Evolutionary conservation across 1,140 invertebrate genomes (phyloP).

Genomic region (Octopus bimaculoides): DNA sequence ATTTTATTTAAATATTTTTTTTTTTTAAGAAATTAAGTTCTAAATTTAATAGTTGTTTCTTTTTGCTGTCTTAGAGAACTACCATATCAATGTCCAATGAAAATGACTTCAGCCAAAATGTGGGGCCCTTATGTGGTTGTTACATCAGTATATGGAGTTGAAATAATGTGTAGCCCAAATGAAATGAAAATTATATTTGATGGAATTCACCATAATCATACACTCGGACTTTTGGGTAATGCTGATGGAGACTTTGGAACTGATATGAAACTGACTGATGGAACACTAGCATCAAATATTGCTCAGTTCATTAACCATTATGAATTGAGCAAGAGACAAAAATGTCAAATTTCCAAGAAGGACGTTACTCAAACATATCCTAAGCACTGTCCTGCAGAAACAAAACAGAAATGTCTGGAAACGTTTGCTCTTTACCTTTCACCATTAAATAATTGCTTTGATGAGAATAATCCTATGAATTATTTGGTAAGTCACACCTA

Average conservation of each 20-base stretch:
- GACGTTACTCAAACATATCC: too few relatives aligned
- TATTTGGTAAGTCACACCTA: too few relatives aligned
- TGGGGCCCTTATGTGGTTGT: background rate
- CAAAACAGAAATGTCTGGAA: background rate
- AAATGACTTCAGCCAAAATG: background rate
- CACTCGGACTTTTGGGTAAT: background rate
- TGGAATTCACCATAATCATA: background rate
- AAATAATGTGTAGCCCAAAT: background rate
- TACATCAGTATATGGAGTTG: background rate
- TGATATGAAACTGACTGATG: background rate
- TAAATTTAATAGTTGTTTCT: background rate
- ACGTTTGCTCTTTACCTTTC: background rate
- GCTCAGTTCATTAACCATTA: background rate
- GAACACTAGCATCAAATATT: background rate
- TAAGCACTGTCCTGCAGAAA: background rate
- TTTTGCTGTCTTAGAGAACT: background rate
- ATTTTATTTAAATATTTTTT: too few relatives aligned
- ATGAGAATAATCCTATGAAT: too few relatives aligned
- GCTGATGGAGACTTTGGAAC: background rate
- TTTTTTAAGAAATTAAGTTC: too few relatives aligned
- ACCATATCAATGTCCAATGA: conserved; percentile 8
- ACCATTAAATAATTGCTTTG: background rate
- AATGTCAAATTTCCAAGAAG: background rate
- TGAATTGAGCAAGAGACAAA: background rate
- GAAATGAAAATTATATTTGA: background rate